phyloP scores from a whole-genome alignment of 2,797 vertebrate genomes.

The Syngnathus rostellatus region DNA sequence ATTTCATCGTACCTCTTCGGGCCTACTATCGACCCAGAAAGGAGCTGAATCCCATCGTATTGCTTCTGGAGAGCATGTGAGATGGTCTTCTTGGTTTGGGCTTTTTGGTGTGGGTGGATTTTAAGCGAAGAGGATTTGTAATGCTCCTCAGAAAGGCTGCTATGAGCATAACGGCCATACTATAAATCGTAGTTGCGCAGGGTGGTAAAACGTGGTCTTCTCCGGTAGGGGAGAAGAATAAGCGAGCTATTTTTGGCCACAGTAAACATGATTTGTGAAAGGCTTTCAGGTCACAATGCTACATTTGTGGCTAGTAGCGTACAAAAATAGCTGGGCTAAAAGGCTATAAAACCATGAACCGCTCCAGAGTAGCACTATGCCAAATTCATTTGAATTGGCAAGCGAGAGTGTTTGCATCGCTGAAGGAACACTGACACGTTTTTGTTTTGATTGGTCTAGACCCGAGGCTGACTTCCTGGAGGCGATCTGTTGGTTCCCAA shows the following conservation, averaged over 20 bases:
- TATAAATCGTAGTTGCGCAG: constrained; percentile 22
- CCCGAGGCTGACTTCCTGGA: constrained; percentile 79
- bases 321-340: constrained; percentile 57
- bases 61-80: constrained; percentile 78
- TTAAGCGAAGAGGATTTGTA: constrained; percentile 6
- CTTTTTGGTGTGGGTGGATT: not conserved
- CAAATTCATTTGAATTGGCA: constrained; percentile 13
- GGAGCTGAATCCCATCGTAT: constrained; percentile 78
- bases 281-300: constrained; percentile 36
- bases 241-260: constrained; percentile 22
- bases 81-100: constrained; percentile 18
- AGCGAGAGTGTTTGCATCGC: constrained; percentile 17
- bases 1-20: constrained; percentile 78
- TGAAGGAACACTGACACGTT: constrained; percentile 28
- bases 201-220: constrained; percentile 18
- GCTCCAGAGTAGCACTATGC: constrained; percentile 44
- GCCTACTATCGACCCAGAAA: constrained; percentile 77
- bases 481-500: constrained; percentile 81
- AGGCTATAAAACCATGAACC: constrained; percentile 64
- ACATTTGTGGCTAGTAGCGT: constrained; percentile 33
- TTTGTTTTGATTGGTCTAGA: constrained; percentile 59
- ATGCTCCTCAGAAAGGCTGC: constrained; percentile 4
- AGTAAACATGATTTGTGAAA: constrained; percentile 47
- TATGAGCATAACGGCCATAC: constrained; percentile 1
- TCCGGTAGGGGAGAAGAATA: constrained; percentile 18